Conservation (phyloP, 2,888 invertebrate species). For the Prosapia bicincta region DNA sequence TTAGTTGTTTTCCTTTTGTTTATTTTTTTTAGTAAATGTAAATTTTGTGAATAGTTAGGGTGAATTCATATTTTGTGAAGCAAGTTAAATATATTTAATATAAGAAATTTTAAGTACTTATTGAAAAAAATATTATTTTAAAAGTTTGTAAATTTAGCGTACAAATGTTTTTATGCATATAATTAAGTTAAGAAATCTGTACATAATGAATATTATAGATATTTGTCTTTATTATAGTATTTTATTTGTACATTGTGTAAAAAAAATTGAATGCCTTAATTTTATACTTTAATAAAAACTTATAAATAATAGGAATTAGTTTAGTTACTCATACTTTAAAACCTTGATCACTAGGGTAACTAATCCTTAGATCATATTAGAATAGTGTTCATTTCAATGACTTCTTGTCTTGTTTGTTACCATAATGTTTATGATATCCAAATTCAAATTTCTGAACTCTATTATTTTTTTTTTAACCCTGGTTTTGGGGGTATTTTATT, state of each 20-base stretch:
- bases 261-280: neutral
- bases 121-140: neutral
- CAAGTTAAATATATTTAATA: neutral
- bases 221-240: neutral
- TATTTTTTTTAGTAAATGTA: neutral
- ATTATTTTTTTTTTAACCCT: too few species aligned
- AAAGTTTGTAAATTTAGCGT: neutral
- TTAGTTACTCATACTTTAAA: too few species aligned
- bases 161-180: neutral
- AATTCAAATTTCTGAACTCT: too few species aligned
- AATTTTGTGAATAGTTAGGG: neutral
- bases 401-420: too few species aligned
- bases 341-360: too few species aligned
- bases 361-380: too few species aligned
- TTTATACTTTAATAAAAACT: constrained; percentile 2
- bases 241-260: neutral
- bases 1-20: neutral
- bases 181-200: neutral
- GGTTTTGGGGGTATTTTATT: too few species aligned
- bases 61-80: neutral
- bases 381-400: too few species aligned
- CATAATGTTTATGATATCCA: too few species aligned
- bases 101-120: neutral
- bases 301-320: neutral
- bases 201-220: neutral